phyloP scores from a whole-genome alignment of 2,888 invertebrate genomes.

The Synergus itoensis region DNA sequence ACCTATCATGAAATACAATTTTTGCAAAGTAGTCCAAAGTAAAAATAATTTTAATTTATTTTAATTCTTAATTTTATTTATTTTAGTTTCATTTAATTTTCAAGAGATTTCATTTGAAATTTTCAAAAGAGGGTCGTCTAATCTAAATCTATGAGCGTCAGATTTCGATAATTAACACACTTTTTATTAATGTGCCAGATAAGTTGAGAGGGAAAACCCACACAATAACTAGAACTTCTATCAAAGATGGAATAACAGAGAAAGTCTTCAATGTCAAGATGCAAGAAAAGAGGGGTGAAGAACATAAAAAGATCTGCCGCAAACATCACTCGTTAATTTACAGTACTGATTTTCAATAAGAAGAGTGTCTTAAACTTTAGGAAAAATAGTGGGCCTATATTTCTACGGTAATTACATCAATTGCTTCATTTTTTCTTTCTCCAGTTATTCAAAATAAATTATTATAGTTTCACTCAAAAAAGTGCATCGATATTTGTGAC shows the following conservation, averaged over 20 bases:
- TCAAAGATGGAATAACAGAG: slow-evolving; percentile 50
- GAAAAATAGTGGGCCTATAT: slow-evolving; percentile 5
- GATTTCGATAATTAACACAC: slow-evolving; percentile 26
- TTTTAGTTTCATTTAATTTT: not conserved
- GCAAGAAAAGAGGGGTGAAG: slow-evolving; percentile 55
- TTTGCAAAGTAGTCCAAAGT: not conserved
- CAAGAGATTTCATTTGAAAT: slow-evolving; percentile 19
- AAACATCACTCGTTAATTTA: slow-evolving; percentile 54
- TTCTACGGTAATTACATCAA: slow-evolving; percentile 33
- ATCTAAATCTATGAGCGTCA: slow-evolving; percentile 22
- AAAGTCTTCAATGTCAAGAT: slow-evolving; percentile 57
- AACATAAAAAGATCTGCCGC: slow-evolving; percentile 59
- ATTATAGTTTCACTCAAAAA: not conserved
- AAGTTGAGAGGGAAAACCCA: slow-evolving; percentile 31
- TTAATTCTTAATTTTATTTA: not conserved
- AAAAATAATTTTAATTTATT: not conserved
- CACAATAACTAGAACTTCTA: slow-evolving; percentile 43
- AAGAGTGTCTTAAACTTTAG: slow-evolving; percentile 42
- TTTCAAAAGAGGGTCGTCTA: slow-evolving; percentile 29
- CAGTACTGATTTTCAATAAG: slow-evolving; percentile 54
- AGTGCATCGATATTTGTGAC: slow-evolving; percentile 16
- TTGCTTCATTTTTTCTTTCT: not conserved
- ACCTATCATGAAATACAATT: not conserved
- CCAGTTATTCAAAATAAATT: not conserved
- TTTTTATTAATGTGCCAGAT: slow-evolving; percentile 24